A percentile compares a stretch with the other conserved stretches of the same genome.
phyloP scores from a whole-genome alignment of 2,113 vertebrate species.

The Porphyrio hochstetteri region DNA sequence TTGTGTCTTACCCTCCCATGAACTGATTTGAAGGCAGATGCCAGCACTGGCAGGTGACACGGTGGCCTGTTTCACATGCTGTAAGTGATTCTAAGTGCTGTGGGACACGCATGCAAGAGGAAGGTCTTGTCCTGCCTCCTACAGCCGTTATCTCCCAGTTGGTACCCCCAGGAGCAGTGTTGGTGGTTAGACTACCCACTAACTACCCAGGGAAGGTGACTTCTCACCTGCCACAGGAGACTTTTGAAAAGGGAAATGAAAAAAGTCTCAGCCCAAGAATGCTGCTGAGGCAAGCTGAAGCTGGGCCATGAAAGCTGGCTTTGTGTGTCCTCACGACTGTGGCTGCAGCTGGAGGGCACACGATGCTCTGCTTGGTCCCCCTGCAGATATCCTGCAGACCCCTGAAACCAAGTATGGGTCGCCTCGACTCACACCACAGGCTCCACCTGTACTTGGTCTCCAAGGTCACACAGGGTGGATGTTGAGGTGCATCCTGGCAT shows the following conservation, averaged over 20 bases:
- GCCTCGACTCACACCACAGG: slow-evolving; percentile 40
- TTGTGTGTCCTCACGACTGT: too few species aligned
- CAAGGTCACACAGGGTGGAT: background rate
- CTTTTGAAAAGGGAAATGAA: background rate
- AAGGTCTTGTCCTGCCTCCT: background rate
- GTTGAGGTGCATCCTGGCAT: rapidly evolving
- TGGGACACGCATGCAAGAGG: background rate
- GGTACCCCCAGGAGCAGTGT: too few species aligned
- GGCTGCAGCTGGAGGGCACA: background rate
- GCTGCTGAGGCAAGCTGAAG: rapidly evolving
- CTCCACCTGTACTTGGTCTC: slow-evolving; percentile 66
- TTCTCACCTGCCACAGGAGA: background rate
- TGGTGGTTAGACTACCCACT: background rate
- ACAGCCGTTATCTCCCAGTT: background rate
- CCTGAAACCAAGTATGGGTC: slow-evolving; percentile 70
- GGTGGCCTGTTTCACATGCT: rapidly evolving
- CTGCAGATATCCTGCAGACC: slow-evolving; percentile 35
- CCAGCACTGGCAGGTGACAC: background rate
- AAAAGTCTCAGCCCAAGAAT: background rate
- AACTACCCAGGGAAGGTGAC: too few species aligned
- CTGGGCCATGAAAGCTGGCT: background rate
- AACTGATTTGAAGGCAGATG: background rate
- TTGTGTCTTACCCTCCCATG: rapidly evolving
- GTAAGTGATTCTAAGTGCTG: background rate
- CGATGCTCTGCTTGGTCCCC: background rate